phyloP scores from a whole-genome alignment of 1,140 invertebrate species.

The Anoplophora glabripennis region DNA sequence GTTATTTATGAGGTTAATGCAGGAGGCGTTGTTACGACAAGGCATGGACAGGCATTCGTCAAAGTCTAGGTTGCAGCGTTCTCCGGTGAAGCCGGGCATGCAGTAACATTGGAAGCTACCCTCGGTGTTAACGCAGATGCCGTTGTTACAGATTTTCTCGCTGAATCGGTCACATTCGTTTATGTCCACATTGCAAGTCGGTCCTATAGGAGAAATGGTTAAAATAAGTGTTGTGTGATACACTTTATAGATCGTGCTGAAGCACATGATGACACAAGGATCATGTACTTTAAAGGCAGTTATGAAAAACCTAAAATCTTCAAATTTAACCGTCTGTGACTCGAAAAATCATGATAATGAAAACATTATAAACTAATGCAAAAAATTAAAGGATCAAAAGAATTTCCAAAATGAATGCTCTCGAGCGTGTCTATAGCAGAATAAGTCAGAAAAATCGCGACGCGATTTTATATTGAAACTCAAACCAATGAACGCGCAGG shows the following conservation, averaged over 20 bases:
- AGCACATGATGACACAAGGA: not conserved
- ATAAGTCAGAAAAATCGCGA: too few relatives aligned
- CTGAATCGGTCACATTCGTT: conserved; percentile 71
- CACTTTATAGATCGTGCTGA: not conserved
- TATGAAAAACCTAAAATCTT: too few relatives aligned
- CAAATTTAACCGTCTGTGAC: too few relatives aligned
- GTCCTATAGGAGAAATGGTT: conserved; percentile 18
- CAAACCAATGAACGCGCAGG: too few relatives aligned
- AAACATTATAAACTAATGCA: too few relatives aligned
- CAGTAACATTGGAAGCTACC: conserved; percentile 85
- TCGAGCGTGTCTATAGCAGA: too few relatives aligned
- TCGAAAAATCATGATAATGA: too few relatives aligned
- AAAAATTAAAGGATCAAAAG: too few relatives aligned
- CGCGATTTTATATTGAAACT: too few relatives aligned
- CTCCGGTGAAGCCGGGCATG: conserved; percentile 77
- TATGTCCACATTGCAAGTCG: conserved; percentile 56
- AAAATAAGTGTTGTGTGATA: not conserved
- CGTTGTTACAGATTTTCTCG: conserved; percentile 68
- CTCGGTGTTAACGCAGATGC: conserved; percentile 74
- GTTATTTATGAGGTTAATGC: conserved; percentile 80
- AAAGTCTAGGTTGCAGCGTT: conserved; percentile 79
- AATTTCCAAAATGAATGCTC: too few relatives aligned
- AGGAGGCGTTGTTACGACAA: conserved; percentile 85
- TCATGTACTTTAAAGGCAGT: too few relatives aligned
- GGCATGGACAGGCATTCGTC: conserved; percentile 86